These are phyloP conservation scores for Cherax quadricarinatus DNA, from an alignment of 1,140 invertebrate genomes.

Conservation along the genomic window DNA sequence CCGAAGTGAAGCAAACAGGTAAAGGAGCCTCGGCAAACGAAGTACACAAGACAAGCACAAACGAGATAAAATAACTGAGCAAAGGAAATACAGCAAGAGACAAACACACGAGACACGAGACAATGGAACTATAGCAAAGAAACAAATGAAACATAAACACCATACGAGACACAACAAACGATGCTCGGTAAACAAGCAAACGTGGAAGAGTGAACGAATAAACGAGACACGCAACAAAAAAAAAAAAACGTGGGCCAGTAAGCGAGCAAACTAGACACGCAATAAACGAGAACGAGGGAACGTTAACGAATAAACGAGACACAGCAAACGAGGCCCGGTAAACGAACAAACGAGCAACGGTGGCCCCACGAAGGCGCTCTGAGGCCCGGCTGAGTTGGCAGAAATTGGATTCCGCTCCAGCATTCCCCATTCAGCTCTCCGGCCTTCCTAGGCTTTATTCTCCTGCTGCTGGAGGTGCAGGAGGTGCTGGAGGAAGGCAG, in stretches of 20 bases:
- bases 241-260: too few relatives aligned
- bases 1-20: too few relatives aligned
- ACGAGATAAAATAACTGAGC: too few relatives aligned
- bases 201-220: not conserved
- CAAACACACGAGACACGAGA: too few relatives aligned
- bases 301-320: not conserved
- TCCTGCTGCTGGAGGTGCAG: slow-evolving; percentile 21
- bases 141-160: not conserved
- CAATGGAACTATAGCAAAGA: not conserved
- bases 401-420: slow-evolving; percentile 41
- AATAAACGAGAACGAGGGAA: too few relatives aligned
- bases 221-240: not conserved
- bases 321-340: not conserved
- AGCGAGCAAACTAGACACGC: too few relatives aligned
- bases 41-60: too few relatives aligned
- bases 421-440: slow-evolving; percentile 31
- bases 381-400: slow-evolving; percentile 35
- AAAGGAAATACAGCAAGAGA: too few relatives aligned
- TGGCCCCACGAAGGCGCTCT: not conserved
- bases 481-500: not conserved
- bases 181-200: not conserved
- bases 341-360: not conserved
- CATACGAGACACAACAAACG: not conserved
- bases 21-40: too few relatives aligned
- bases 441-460: slow-evolving; percentile 26